Percentiles rank a stretch among this genome's conserved stretches.
Conservation (phyloP, 1,140 invertebrate species). For the Atta texana region DNA sequence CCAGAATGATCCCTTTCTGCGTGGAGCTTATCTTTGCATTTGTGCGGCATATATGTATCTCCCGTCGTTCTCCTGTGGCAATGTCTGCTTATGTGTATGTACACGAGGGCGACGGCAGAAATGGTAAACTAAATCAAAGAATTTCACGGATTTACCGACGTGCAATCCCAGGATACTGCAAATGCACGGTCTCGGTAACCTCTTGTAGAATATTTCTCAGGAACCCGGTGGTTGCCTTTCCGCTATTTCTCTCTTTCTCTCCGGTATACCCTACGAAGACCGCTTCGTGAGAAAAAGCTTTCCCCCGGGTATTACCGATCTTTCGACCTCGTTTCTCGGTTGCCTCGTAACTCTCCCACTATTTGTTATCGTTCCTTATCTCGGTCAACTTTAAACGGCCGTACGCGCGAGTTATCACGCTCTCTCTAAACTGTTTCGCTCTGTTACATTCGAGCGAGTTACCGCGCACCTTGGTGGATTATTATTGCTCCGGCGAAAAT, state of each 20-base stretch:
- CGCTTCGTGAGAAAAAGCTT: constrained; percentile 70
- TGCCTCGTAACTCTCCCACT: constrained; percentile 70
- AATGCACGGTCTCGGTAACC: constrained; percentile 69
- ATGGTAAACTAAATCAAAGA: constrained; percentile 78
- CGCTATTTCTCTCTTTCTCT: constrained; percentile 59
- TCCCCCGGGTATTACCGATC: constrained; percentile 75
- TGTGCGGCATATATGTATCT: constrained; percentile 49
- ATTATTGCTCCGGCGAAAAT: constrained; percentile 53
- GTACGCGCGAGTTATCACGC: constrained; percentile 67
- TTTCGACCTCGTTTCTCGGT: constrained; percentile 75
- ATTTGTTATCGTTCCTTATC: constrained; percentile 76
- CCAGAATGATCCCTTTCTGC: constrained; percentile 69
- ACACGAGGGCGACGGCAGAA: constrained; percentile 23
- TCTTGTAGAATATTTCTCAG: constrained; percentile 73
- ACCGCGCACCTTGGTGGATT: constrained; percentile 24
- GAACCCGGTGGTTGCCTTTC: constrained; percentile 46
- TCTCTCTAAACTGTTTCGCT: constrained; percentile 64
- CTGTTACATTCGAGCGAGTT: constrained; percentile 52
- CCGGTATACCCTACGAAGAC: constrained; percentile 51
- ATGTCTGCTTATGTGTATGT: constrained; percentile 38
- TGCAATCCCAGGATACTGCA: constrained; percentile 74
- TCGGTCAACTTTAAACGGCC: constrained; percentile 73
- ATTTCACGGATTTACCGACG: constrained; percentile 76
- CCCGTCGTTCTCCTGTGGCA: constrained; percentile 14
- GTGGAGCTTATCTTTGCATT: constrained; percentile 75